Base-by-base conservation (phyloP, 2,888 invertebrate genomes). In the Dyspetes luteomarginatus region DNA sequence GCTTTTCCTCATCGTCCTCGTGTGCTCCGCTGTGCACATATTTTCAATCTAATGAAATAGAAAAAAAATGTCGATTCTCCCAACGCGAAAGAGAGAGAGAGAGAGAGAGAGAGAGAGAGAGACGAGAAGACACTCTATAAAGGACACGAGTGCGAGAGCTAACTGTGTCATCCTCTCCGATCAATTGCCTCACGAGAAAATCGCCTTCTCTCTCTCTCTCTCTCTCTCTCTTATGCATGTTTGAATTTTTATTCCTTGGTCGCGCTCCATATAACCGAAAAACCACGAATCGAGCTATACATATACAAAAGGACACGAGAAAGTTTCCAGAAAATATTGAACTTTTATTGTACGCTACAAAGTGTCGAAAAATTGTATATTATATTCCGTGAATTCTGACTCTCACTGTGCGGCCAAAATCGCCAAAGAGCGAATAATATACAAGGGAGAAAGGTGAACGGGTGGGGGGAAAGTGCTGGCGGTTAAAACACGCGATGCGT, bases 401-500 rank as follows among this genome's bases (percentile, higher is more conserved):
- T n/a, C n/a, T n/a, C n/a, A n/a, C n/a, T n/a, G n/a, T n/a, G n/a
- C n/a, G n/a, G n/a, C n/a, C n/a, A 17, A 48, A 48, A 52, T 52
- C 24, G 22, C 12, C 22, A 52, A 52, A 52, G 52, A 12, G 24
- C 7, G 15, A 17, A 36, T 15, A 15, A 36, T 7, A 41, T 22
- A 55, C 41, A 22, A 9, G 9, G 15, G 45, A 9, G 12, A 12
- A 36, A 56, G 28, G 41, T 19, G 36, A 58, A 52, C n/a, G n/a
- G n/a, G n/a, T n/a, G n/a, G n/a, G 15, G 55, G 55, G 64, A 48
- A n/a, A 28, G 52, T 58, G 52, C 30, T 5, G 73, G 45, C 30
- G 45, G 45, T 50, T 41, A 50, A 45, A 50, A 68, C 76, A 81
- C 76, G 76, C 81, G 72, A 81, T 81, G 68, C 80, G 75, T 76